Evolutionary conservation across 1,140 invertebrate genomes (phyloP).

Genomic region (Steinernema khuongi): DNA sequence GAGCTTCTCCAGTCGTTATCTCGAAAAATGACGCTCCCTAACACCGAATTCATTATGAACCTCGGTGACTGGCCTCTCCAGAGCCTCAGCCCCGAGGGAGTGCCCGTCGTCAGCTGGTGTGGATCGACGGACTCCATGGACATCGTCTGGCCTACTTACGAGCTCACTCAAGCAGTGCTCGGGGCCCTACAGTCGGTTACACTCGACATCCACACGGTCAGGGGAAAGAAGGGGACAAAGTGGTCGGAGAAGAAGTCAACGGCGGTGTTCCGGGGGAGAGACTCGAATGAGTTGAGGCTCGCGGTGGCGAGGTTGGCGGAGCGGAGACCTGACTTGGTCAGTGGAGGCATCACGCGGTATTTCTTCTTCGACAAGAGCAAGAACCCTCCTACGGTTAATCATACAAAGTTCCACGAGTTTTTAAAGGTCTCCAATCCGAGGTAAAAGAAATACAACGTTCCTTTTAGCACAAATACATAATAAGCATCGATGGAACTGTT

Average conservation of each 20-base stretch:
- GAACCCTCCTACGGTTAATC: slow-evolving; percentile 76
- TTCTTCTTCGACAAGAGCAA: slow-evolving; percentile 83
- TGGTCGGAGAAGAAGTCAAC: slow-evolving; percentile 74
- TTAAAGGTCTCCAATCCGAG: slow-evolving; percentile 70
- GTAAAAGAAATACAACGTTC: slow-evolving; percentile 11
- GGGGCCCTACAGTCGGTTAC: slow-evolving; percentile 80
- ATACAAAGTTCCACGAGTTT: slow-evolving; percentile 87
- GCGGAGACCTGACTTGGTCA: slow-evolving; percentile 74
- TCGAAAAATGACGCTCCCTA: slow-evolving; percentile 76
- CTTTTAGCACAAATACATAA: slow-evolving; percentile 83
- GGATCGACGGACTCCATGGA: slow-evolving; percentile 76
- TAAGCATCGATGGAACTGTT: slow-evolving; percentile 90
- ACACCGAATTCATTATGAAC: slow-evolving; percentile 85
- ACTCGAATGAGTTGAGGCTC: slow-evolving; percentile 72
- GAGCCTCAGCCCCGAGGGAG: slow-evolving; percentile 61
- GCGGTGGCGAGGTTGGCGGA: slow-evolving; percentile 74
- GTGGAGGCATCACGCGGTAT: slow-evolving; percentile 88
- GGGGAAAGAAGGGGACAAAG: slow-evolving; percentile 40
- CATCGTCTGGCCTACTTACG: slow-evolving; percentile 90
- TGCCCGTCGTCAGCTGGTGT: slow-evolving; percentile 93
- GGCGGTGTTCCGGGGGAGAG: slow-evolving; percentile 84
- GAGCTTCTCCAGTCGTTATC: slow-evolving; percentile 75
- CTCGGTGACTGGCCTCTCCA: slow-evolving; percentile 87
- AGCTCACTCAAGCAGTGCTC: slow-evolving; percentile 81
- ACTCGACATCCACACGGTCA: slow-evolving; percentile 25